Evolutionary conservation across 2,888 invertebrate species (phyloP), one percentile per base, ranked within the genome.

Genomic region (Ectemnius lituratus): DNA sequence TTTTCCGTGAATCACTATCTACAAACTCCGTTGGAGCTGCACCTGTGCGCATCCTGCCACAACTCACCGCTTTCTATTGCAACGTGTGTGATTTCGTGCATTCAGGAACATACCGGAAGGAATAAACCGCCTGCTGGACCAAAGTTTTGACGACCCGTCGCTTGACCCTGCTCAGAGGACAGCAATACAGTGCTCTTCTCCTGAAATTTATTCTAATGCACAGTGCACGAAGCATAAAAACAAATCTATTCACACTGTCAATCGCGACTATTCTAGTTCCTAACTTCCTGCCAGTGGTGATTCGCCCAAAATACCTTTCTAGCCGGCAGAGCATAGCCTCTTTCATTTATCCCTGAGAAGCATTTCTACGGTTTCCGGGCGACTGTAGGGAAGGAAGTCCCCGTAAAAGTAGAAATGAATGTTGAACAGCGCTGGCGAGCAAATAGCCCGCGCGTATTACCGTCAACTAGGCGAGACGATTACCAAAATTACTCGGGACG

Each of bases 21-120:
- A 73, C 73, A 75, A 83, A 82, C 78, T 79, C 71, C 57, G 61
- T 58, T 52, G 62, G 60, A 67, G 72, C 70, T 73, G 70, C 84
- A 82, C 82, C 82, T 83, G 78, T 68, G 76, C 79, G 75, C 73
- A 66, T 78, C 72, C 71, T 47, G 64, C 76, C 59, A 62, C 75
- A 64, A 64, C 23, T 67, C 61, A 60, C 62, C 56, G 45, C 18
- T 14, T 37, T 37, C 37, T 37, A 6, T 11, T 8, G 37, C 37
- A 11, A 28, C 37, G n/a, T 6, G 60, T 37, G 60, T 28, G 37
- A 16, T n/a, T 4, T 37, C 13, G 60, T 20, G 57, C 18, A 37
- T 37, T 28, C 14, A 8, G 11, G 2, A 14, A 13, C 11, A 23
- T 6, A 58, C 20, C 16, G 13, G 37, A 27, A 52, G 28, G 49